Percentiles rank a stretch among this genome's conserved stretches.
These are phyloP conservation scores for Carapus acus DNA, from an alignment of 2,797 vertebrate genomes.

Conservation along the genomic window DNA sequence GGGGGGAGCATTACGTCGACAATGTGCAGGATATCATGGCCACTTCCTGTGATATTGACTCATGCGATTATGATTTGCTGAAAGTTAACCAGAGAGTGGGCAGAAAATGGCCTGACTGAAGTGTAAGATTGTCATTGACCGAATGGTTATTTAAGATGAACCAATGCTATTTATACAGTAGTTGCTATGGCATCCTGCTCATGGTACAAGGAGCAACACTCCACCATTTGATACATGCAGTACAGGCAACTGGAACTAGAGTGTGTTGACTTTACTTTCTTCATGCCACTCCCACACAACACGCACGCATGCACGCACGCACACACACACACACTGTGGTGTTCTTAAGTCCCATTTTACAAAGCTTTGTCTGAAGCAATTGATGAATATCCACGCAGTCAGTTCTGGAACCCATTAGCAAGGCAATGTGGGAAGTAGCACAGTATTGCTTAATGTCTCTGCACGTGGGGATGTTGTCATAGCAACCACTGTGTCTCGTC, in stretches of 20 bases:
- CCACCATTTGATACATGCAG: slow-evolving; percentile 14
- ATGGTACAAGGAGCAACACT: slow-evolving; percentile 22
- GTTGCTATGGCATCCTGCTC: slow-evolving; percentile 52
- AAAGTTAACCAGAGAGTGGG: slow-evolving; percentile 41
- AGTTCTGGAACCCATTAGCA: slow-evolving; percentile 59
- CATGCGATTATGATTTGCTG: slow-evolving; percentile 13
- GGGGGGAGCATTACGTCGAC: no score
- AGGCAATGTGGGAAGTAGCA: slow-evolving; percentile 59
- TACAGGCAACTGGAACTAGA: slow-evolving; percentile 10
- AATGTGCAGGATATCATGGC: no score
- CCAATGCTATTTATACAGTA: slow-evolving; percentile 54
- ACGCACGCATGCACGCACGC: neutral
- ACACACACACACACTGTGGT: neutral
- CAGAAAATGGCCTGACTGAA: slow-evolving; percentile 31
- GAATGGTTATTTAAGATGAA: slow-evolving; percentile 54
- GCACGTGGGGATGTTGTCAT: slow-evolving; percentile 49
- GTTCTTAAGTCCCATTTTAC: slow-evolving; percentile 4
- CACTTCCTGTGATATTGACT: slow-evolving; percentile 1
- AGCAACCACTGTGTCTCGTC: slow-evolving; percentile 52
- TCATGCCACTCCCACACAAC: neutral
- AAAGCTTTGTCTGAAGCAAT: slow-evolving; percentile 37
- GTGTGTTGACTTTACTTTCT: neutral
- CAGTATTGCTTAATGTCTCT: slow-evolving; percentile 42
- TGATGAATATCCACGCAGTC: slow-evolving; percentile 43
- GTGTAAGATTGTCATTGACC: slow-evolving; percentile 52